Conservation (phyloP, 2,113 vertebrate species). For the Corythornis cristatus region DNA sequence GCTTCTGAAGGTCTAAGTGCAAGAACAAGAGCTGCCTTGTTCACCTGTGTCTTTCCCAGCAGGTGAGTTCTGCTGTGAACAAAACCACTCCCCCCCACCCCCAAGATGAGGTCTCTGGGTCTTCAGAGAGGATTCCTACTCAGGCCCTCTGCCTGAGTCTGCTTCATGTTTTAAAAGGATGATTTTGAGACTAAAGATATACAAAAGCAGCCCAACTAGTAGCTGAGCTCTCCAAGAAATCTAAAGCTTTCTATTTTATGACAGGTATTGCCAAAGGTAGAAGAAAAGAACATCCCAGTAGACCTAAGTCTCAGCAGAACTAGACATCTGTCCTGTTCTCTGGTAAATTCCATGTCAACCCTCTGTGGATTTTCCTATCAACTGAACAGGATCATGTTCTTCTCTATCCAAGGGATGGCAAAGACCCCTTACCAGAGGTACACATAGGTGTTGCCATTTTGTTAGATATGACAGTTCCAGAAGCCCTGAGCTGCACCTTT, state of each 20-base stretch:
- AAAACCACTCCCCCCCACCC: neutral
- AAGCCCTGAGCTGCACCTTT: neutral
- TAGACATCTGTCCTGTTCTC: neutral
- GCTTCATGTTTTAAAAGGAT: neutral
- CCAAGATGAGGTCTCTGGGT: accelerated
- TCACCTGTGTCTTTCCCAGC: neutral
- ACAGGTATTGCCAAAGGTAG: neutral
- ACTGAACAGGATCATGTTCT: neutral
- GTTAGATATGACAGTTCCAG: neutral
- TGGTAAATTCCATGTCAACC: neutral
- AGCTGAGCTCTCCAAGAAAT: neutral
- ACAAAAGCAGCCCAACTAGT: neutral
- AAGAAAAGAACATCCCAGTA: neutral
- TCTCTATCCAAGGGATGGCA: neutral
- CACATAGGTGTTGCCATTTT: neutral
- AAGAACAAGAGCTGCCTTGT: neutral
- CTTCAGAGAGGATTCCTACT: neutral
- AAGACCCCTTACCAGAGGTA: neutral
- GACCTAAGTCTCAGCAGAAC: neutral
- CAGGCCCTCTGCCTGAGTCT: neutral
- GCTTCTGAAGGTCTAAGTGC: neutral
- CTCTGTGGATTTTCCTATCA: neutral
- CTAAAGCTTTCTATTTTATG: neutral
- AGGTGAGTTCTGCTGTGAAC: neutral
- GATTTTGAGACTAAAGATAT: neutral